Evolutionary conservation across 2,797 vertebrate genomes (phyloP).

Genomic region (Sebastes wilsoni): DNA sequence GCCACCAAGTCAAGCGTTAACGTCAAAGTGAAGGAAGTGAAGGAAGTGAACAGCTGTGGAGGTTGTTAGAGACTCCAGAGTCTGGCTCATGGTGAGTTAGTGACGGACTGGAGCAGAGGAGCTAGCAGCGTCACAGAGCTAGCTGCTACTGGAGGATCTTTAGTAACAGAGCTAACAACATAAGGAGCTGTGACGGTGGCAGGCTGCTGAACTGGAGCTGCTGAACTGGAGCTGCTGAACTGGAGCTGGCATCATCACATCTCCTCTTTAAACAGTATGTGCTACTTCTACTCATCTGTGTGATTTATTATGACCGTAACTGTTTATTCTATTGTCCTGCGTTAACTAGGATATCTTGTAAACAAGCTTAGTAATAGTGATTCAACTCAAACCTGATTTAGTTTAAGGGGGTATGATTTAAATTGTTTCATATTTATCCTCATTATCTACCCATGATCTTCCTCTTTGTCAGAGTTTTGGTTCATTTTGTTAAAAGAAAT

Average conservation of each 20-base stretch:
- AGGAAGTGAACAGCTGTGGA: background rate
- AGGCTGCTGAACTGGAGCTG: conserved; percentile 12
- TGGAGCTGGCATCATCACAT: conserved; percentile 36
- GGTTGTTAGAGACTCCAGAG: background rate
- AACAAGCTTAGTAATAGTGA: no score
- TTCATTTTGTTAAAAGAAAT: no score
- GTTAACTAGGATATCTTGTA: no score
- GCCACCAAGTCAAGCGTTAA: background rate
- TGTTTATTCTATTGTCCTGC: background rate
- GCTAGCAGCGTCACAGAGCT: conserved; percentile 38
- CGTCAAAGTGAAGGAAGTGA: background rate
- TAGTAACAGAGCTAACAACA: conserved; percentile 15
- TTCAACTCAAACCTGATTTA: no score
- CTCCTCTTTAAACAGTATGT: conserved; percentile 59
- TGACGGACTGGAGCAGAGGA: conserved; percentile 10
- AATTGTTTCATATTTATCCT: no score
- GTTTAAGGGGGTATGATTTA: no score
- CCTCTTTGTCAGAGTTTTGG: no score
- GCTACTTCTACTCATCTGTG: background rate
- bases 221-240: conserved; percentile 63
- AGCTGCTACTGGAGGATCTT: conserved; percentile 22
- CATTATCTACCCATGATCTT: no score
- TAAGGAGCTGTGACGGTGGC: background rate
- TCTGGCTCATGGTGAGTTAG: background rate
- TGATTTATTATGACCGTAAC: background rate